These are phyloP conservation scores for Nysson spinosus DNA, from an alignment of 2,888 invertebrate species.

Conservation along the genomic window DNA sequence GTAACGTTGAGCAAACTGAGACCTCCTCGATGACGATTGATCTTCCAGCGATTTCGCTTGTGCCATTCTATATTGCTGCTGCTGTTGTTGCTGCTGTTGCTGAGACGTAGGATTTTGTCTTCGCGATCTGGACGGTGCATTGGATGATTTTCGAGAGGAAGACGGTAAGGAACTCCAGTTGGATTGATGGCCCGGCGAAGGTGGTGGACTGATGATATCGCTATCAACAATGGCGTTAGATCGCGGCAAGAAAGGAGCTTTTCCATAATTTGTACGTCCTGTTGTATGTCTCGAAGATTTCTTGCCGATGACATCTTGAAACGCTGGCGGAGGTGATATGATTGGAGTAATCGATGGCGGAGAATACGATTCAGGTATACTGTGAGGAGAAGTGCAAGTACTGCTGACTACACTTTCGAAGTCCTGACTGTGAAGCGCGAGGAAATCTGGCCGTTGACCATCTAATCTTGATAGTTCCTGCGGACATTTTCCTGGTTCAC, in stretches of 20 bases:
- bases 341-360: constrained; percentile 85
- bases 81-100: constrained; percentile 51
- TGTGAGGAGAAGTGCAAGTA: constrained; percentile 74
- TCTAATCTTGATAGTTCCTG: constrained; percentile 60
- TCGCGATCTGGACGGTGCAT: constrained; percentile 65
- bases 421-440: constrained; percentile 70
- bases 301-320: constrained; percentile 79
- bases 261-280: constrained; percentile 75
- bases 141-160: constrained; percentile 60
- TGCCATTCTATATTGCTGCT: constrained; percentile 74
- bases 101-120: constrained; percentile 59
- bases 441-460: constrained; percentile 60
- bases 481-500: constrained; percentile 71
- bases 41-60: constrained; percentile 81
- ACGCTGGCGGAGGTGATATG: constrained; percentile 84
- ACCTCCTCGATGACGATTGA: constrained; percentile 79
- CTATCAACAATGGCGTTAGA: constrained; percentile 80
- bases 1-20: constrained; percentile 80
- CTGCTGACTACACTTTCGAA: constrained; percentile 72
- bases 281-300: constrained; percentile 55
- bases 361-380: constrained; percentile 78
- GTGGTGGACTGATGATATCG: constrained; percentile 79
- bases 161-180: constrained; percentile 75
- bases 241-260: constrained; percentile 79
- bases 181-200: constrained; percentile 75